Base-by-base conservation (phyloP, 2,113 vertebrate genomes). In the Psittacula cyanocephala region DNA sequence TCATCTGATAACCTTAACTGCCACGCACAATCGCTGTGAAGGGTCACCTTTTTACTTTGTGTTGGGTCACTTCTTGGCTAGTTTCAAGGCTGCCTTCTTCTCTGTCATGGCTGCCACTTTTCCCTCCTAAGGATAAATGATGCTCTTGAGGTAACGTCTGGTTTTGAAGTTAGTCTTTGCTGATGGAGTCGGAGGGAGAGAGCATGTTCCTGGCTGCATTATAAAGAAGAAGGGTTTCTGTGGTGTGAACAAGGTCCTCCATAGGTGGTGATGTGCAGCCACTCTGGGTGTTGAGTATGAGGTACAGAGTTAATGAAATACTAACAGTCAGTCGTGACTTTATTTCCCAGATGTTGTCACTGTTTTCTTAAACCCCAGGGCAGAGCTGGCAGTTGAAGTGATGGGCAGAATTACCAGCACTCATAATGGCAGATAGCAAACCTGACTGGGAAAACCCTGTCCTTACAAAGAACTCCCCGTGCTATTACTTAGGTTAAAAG, bases 201-300 rank as follows among this genome's bases (percentile, higher is more conserved):
- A 62, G 35, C 28, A 25, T 2, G 2, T 17, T 79, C 67, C 35
- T 47, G 55, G 28, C 13, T 41, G 18, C 11, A 0, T 46, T 60
- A 22, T 16, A 28, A 29, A 71, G 64, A 65, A 46, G 37, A 6
- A 75, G 55, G 15, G 27, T 41, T 53, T 55, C 31, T 18, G 53
- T 35, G 35, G 15, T 9, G 43, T 55, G 43, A 39, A 15, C 31
- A 46, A 46, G 15, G 31, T 23, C 49, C 44, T 78, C 20, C 49
- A 9, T 10, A 22, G 33, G 28, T n/a, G 64, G 39, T 22, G 33
- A 53, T 27, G 10, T 47, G 53, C 55, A 28, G 20, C 11, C 2
- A 0, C 53, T 28, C 49, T 1, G 0, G 16, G 20, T 53, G 39
- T 69, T 2, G 0, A 17, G 10, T 81, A 41, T 2, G 5, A 84